phyloP scores from a whole-genome alignment of 2,113 vertebrate genomes.

The Actenoides hombroni region DNA sequence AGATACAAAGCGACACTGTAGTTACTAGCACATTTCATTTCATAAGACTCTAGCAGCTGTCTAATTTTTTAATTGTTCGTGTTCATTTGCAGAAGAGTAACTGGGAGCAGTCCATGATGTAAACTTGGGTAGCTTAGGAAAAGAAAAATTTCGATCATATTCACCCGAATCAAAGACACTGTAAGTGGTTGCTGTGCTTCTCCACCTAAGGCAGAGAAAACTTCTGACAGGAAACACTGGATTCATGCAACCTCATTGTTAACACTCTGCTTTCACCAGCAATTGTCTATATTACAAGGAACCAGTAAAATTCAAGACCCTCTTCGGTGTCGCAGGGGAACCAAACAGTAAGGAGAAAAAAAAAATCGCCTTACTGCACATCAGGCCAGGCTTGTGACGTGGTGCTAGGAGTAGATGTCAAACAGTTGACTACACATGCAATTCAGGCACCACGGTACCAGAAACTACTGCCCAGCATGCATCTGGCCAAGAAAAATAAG shows the following conservation, averaged over 20 bases:
- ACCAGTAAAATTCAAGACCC: neutral
- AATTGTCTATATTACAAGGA: neutral
- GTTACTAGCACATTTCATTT: neutral
- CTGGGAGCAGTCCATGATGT: accelerated
- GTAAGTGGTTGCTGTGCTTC: neutral
- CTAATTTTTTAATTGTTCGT: neutral
- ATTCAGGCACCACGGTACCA: neutral
- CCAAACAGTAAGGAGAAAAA: neutral
- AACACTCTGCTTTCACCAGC: neutral
- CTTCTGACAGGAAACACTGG: neutral
- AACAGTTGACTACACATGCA: neutral
- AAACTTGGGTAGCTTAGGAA: neutral
- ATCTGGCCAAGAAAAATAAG: neutral
- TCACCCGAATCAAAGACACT: neutral
- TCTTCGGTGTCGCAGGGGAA: neutral
- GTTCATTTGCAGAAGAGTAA: neutral
- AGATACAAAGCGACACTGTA: neutral
- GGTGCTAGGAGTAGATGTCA: neutral
- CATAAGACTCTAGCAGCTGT: neutral
- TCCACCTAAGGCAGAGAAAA: neutral
- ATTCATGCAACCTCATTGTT: neutral
- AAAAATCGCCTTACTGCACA: neutral
- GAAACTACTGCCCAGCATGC: neutral
- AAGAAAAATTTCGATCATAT: neutral
- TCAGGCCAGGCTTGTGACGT: neutral